phyloP scores from a whole-genome alignment of 2,888 invertebrate species.

The Altica lythri region DNA sequence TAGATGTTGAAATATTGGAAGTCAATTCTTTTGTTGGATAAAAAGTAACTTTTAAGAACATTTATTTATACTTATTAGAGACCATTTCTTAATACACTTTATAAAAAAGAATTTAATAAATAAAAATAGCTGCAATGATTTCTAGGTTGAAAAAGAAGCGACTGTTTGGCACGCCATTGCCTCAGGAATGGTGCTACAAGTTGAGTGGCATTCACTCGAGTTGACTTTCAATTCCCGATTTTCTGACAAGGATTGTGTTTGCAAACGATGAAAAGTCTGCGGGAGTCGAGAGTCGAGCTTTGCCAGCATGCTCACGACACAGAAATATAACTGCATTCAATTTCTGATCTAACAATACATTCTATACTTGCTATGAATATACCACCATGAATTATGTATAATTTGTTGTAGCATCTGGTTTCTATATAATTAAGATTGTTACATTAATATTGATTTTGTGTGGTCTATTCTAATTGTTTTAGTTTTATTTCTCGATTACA shows the following conservation, averaged over 20 bases:
- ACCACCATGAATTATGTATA: slow-evolving; percentile 27
- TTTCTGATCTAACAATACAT: slow-evolving; percentile 28
- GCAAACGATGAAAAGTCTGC: slow-evolving; percentile 33
- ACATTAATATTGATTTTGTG: too few relatives aligned
- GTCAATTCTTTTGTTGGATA: too few relatives aligned
- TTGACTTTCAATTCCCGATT: slow-evolving; percentile 27
- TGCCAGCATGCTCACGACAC: slow-evolving; percentile 26
- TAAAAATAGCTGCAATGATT: too few relatives aligned
- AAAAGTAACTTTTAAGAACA: too few relatives aligned
- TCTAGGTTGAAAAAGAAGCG: too few relatives aligned
- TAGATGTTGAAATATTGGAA: too few relatives aligned
- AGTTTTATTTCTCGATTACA: too few relatives aligned
- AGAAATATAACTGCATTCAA: slow-evolving; percentile 32
- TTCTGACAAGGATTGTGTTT: slow-evolving; percentile 29
- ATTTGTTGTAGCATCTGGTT: slow-evolving; percentile 23
- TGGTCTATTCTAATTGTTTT: too few relatives aligned
- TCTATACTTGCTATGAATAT: slow-evolving; percentile 23
- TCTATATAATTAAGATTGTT: slow-evolving; percentile 26
- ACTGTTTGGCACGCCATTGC: slow-evolving; percentile 18
- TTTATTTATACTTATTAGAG: too few relatives aligned
- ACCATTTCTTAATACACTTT: too few relatives aligned
- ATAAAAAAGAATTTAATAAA: too few relatives aligned
- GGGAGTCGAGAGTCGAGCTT: slow-evolving; percentile 20
- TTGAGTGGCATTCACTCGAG: slow-evolving; percentile 22
- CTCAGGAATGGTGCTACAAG: slow-evolving; percentile 14